Base-by-base conservation (phyloP, 1,140 invertebrate genomes). In the Oryctes rhinoceros region DNA sequence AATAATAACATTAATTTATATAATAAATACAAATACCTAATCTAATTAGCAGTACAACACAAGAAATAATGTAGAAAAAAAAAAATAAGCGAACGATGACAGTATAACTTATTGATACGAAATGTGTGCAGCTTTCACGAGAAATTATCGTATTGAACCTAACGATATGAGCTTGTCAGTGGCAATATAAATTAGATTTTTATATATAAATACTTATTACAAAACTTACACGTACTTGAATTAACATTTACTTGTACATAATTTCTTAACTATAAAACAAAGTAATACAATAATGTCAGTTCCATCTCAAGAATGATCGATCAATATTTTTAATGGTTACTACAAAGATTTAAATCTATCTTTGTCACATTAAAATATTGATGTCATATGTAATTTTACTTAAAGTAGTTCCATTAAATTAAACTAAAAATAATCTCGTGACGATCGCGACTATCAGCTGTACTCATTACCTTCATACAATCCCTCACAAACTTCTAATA, bases 401-500 rank as follows among this genome's bases (percentile, higher is more conserved):
- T 59, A 59, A 59, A 59, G 18, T 59, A 59, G 53, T 59, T 59
- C 13, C 53, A 59, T 59, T 59, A 59, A 59, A 71, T 71, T 71
- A 59, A 59, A 71, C 65, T 71, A 71, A 71, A 71, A 71, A 10
- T 59, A 59, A 18, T 59, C 53, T 30, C 11, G 11, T 71, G 35
- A 67, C 30, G 11, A 71, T 35, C 10, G 24, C 9, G 39, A 76
- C 75, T 76, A 87, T 91, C 89, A 92, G 87, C 91, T 93, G 85
- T 92, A 91, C 84, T 93, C 92, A 87, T 94, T 94, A 7, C 93
- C 94, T 88, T 96, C 95, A 88, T 96, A 97, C 81, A 96, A 89
- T 83, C 93, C 93, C 86, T 97, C 95, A 87, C 95, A 97, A 81
- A 94, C 93, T 86, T 96, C 94, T 65, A 97, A 88, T 81, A 97